A percentile compares a stretch with the other conserved stretches of the same genome.
phyloP scores from a whole-genome alignment of 2,797 vertebrate genomes.

The Paedocypris micromegethes region DNA sequence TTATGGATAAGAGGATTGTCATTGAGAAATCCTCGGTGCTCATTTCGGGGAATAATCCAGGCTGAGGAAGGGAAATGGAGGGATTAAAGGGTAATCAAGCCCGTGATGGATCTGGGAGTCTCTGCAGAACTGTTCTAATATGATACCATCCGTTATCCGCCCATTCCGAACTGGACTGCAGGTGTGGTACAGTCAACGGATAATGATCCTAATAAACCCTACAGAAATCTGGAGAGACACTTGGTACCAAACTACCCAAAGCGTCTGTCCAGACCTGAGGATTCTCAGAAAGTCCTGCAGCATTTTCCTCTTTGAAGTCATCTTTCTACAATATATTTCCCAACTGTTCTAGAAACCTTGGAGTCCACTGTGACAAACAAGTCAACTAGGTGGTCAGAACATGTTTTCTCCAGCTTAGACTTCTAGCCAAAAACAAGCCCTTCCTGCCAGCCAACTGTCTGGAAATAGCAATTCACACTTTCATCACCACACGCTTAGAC shows the following conservation, averaged over 20 bases:
- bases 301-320: constrained; percentile 13
- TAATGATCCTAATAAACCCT: constrained; percentile 23
- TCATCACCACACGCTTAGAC: too few species aligned
- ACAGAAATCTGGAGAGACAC: too few species aligned
- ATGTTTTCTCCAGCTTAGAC: too few species aligned
- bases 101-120: constrained; percentile 34
- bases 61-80: constrained; percentile 22
- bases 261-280: constrained; percentile 32
- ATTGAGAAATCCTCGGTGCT: constrained; percentile 37
- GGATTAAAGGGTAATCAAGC: constrained; percentile 43
- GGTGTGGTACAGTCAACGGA: constrained; percentile 19
- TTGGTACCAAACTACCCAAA: constrained; percentile 9
- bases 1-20: constrained; percentile 30
- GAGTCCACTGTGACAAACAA: too few species aligned
- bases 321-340: not conserved
- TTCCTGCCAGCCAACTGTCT: too few species aligned
- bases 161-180: constrained; percentile 24
- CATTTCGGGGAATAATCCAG: constrained; percentile 37
- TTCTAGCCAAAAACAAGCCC: too few species aligned
- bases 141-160: constrained; percentile 17
- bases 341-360: too few species aligned
- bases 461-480: too few species aligned
- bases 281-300: constrained; percentile 13
- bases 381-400: too few species aligned
- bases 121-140: constrained; percentile 4